Evolutionary conservation across 2,113 vertebrate species (phyloP), one percentile per base, ranked within the genome.

Genomic region (Neomonachus schauinslandi): DNA sequence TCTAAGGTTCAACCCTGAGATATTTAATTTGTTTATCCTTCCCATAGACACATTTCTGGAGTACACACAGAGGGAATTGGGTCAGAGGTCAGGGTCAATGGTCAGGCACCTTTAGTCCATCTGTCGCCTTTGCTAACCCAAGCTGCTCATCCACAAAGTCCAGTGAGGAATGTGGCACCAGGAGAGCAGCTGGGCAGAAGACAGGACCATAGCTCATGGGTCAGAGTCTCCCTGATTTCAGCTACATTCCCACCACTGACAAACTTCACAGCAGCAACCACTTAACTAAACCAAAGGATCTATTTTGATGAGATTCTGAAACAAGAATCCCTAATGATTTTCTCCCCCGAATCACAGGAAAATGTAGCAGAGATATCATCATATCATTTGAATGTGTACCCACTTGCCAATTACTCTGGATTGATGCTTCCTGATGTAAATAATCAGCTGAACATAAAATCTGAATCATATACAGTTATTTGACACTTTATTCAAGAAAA

Each of bases 21-120:
- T 7, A 26, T 61, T 51, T 94, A 36, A 87, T 96, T 94, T 96
- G 81, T 92, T 81, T 87, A 71, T 87, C 51, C 67, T 91, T 94
- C 69, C 80, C 81, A 16, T 7, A 79, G 46, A 93, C 94, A 96
- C 42, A 36, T 93, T 94, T 97, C 94, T 89, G 26, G 74, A 72
- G 88, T 31, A 46, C 76, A 74, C 36, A 69, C 82, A 51, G 59
- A 76, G 53, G 36, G 49, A 39, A 28, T 21, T 69, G 63, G 82
- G 80, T 72, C 95, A 94, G 81, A 93, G 94, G 69, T 90, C 67
- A 22, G 57, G 86, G 33, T 67, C 77, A 81, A 55, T 0, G 5
- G 71, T 97, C 92, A 91, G 86, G 86, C 14, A 4, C 55, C 89
- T 91, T 65, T 16, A 33, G 87, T 65, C 91, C 81, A 88, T 96